Percentiles rank a stretch among this genome's conserved stretches.
Conservation (phyloP, 2,888 invertebrate genomes). For the Orchestes rusci region DNA sequence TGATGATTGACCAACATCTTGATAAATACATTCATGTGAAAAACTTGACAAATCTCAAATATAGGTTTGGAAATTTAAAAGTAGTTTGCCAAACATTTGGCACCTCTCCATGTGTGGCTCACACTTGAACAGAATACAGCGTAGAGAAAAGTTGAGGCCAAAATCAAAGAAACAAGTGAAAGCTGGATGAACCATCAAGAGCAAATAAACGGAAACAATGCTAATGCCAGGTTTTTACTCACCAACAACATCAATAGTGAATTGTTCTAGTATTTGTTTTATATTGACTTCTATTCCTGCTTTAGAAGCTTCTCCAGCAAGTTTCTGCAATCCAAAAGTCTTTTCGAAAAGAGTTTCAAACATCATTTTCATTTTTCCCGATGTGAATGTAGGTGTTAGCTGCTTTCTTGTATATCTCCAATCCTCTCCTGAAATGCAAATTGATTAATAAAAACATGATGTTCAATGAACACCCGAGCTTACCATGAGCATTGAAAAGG, state of each 20-base stretch:
- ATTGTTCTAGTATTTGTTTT: conserved; percentile 46
- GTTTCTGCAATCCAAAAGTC: conserved; percentile 30
- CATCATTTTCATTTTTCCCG: conserved; percentile 36
- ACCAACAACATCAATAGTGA: conserved; percentile 52
- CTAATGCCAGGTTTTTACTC: conserved; percentile 28
- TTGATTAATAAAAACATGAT: not conserved
- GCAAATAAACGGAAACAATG: too few relatives aligned
- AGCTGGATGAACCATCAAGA: too few relatives aligned
- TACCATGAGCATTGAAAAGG: not conserved
- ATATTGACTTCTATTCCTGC: conserved; percentile 26
- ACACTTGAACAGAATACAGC: too few relatives aligned
- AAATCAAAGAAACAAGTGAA: too few relatives aligned
- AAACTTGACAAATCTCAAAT: too few relatives aligned
- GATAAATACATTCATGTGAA: too few relatives aligned
- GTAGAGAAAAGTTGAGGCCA: too few relatives aligned
- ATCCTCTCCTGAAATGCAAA: conserved; percentile 29
- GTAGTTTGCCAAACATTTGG: too few relatives aligned
- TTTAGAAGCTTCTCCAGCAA: conserved; percentile 24
- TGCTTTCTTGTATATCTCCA: conserved; percentile 42
- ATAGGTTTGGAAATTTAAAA: too few relatives aligned
- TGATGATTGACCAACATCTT: too few relatives aligned
- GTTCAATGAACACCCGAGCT: not conserved
- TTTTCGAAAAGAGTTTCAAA: conserved; percentile 36
- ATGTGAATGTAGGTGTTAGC: conserved; percentile 42
- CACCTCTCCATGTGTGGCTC: too few relatives aligned